phyloP scores from a whole-genome alignment of 2,797 vertebrate genomes.

The Hoplostethus atlanticus region DNA sequence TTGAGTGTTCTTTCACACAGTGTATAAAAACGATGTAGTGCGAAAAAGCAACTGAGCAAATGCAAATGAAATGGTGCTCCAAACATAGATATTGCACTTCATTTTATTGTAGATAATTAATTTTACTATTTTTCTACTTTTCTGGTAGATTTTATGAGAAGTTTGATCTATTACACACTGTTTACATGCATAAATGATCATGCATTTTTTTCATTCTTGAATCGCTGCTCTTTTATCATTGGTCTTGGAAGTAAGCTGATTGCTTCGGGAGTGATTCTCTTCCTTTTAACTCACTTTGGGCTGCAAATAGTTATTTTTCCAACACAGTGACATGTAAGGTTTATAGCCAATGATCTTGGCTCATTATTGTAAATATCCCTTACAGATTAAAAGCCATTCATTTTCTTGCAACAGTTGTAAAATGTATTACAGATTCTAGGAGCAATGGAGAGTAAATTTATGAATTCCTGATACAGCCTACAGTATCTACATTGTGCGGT shows the following conservation, averaged over 20 bases:
- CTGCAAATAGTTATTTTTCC: not conserved
- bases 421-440: conserved; percentile 14
- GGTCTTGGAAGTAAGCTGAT: too few species aligned
- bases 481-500: conserved; percentile 63
- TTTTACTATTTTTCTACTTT: not conserved
- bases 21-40: not conserved
- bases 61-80: not conserved
- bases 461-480: conserved; percentile 41
- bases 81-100: not conserved
- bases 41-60: not conserved
- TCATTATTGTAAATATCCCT: conserved; percentile 28
- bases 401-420: not conserved
- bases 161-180: not conserved
- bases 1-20: not conserved
- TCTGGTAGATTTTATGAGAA: not conserved
- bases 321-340: not conserved
- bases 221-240: too few species aligned
- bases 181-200: not conserved
- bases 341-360: not conserved
- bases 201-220: too few species aligned
- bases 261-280: not conserved
- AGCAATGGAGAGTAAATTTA: conserved; percentile 17
- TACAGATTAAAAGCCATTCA: conserved; percentile 6
- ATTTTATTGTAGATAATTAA: not conserved
- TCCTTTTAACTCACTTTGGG: not conserved